Base-by-base conservation (phyloP, 2,113 vertebrate genomes). In the Balaenoptera acutorostrata region DNA sequence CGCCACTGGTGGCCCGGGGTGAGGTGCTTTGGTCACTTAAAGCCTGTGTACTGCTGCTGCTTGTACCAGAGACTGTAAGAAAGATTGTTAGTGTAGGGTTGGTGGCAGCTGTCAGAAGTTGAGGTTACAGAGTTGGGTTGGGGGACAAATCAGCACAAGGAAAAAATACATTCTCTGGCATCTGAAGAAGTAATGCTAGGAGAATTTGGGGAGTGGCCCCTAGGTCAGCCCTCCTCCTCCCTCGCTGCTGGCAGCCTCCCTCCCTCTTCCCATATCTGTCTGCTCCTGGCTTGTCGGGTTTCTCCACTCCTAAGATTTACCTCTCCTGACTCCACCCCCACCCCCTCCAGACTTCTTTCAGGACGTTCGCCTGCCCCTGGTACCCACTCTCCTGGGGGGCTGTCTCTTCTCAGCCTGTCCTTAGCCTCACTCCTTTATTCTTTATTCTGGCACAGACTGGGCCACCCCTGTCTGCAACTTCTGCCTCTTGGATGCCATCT, bases 21-120 rank as follows among this genome's bases (percentile, higher is more conserved):
- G 69, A 8, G 25, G 31, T 23, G 0, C 5, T 52, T 36, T 27
- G 80, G 33, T 5, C 4, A 77, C 23, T 12, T 4, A 5, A 13
- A 23, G n/a, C 17, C 46, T 59, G 20, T 78, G 1, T 14, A 71
- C 14, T 41, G 36, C 18, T 15, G 3, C 0, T 23, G 52, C 1
- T 0, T 17, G 1, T 52, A 52, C 0, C 84, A 84, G 85, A 84
- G 64, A 4, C n/a, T 90, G 2, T 95, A 93, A 0, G 36, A 92
- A 0, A 11, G 20, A 3, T 3, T 61, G 14, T 3, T 6, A 14
- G 0, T 1, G 5, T 0, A 46, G 31, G 1, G 3, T 0, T 3
- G 11, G 0, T 2, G 1, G 29, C 5, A 86, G 9, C 27, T 52
- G 55, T n/a, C 55, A 3, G 82, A 84, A 64, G 57, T 72, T 18